A percentile compares a stretch with the other conserved stretches of the same genome.
Evolutionary conservation across 2,888 invertebrate species (phyloP).

Genomic region (Zelleria hepariella): DNA sequence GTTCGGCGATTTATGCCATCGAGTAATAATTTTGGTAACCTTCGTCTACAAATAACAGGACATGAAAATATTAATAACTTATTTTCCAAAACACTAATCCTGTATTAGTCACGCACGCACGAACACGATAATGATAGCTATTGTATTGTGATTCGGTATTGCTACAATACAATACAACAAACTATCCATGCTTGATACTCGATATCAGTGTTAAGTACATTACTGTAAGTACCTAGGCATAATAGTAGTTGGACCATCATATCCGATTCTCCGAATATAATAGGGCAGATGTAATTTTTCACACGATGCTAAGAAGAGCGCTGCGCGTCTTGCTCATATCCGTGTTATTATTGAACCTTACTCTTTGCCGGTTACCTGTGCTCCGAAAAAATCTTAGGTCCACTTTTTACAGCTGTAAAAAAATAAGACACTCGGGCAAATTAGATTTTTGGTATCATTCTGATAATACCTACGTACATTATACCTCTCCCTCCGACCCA

Average conservation of each 20-base stretch:
- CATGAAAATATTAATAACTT: neutral
- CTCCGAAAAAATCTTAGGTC: no score
- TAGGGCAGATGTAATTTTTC: slow-evolving; percentile 16
- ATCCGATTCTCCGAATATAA: slow-evolving; percentile 7
- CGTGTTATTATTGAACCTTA: neutral
- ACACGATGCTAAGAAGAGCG: slow-evolving; percentile 24
- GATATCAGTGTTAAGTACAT: neutral
- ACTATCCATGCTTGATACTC: neutral
- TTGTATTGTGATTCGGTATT: neutral
- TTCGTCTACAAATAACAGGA: no score
- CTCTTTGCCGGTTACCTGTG: neutral
- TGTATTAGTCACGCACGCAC: neutral
- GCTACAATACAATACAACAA: neutral
- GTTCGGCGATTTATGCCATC: no score
- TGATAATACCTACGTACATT: no score
- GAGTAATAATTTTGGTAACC: no score
- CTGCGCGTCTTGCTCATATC: neutral
- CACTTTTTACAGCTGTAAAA: no score
- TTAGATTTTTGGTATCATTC: no score
- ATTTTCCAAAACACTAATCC: no score
- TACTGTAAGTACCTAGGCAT: neutral
- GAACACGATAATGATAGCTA: neutral
- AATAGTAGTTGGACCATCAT: slow-evolving; percentile 2
- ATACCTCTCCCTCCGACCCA: no score
- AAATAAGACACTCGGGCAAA: no score